Evolutionary conservation across 92 coral and sea anemone species (phyloP), one percentile per base, ranked within the genome.

Genomic region (Porites cylindrica): DNA sequence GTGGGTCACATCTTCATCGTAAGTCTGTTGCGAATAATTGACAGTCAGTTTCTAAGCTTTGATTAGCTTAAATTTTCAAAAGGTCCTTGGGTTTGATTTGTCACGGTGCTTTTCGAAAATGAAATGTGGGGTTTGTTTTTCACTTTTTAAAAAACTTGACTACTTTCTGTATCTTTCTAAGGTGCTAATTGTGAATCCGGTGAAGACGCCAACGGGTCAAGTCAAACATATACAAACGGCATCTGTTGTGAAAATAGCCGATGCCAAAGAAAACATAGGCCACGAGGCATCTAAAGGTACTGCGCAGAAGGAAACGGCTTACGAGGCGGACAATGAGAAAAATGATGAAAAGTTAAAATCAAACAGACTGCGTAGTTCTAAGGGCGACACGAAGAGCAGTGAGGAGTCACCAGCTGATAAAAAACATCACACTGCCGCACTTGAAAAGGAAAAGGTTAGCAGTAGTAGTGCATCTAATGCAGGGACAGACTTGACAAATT

Each of bases 161-260:
- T 75, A 8, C 1, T 53, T 19, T 21, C 19, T 3, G 66, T 62
- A 7, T 19, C 23, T 53, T 21, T 52, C 83, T 38, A 61, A 85
- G 89, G 56, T 85, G 85, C 87, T 91, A 32, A 71, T 91, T 51
- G 94, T 91, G 12, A 91, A 91, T 80, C 91, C 93, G 18, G 85
- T 20, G 21, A 76, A 69, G 75, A 21, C 76, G 51, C 68, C 54
- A 6, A 18, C 83, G 18, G 80, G 75, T 7, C 72, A 43, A 19
- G n/a, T 1, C 78, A 70, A 82, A 17, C 64, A 23, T 17, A 21
- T 56, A 56, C 61, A 56, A 56, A 56, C 52, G 53, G 52, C 24
- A 16, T 7, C 78, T 7, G 53, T 60, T 20, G 12, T 53, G 4
- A 73, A 62, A n/a, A 64, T 63, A 12, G 59, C 13, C 51, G 73